Percentiles rank a stretch among this genome's conserved stretches.
Conservation (phyloP, 2,797 vertebrate species). For the Pteropus rufus region DNA sequence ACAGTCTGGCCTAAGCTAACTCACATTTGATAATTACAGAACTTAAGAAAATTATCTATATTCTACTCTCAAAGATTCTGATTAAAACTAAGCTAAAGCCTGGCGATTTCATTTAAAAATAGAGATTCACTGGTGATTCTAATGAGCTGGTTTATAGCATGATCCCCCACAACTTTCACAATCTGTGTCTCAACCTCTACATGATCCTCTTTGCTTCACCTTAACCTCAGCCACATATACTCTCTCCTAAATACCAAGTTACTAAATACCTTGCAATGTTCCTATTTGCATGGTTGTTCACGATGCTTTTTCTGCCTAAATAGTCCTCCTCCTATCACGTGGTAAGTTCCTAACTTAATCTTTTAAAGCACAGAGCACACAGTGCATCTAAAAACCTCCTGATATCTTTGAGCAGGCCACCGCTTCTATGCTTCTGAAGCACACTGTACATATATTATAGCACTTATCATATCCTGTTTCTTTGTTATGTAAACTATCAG, state of each 20-base stretch:
- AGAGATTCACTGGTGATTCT: not conserved
- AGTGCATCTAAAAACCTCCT: not conserved
- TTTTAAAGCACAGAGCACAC: constrained; percentile 29
- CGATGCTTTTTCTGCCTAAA: not conserved
- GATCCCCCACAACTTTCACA: not conserved
- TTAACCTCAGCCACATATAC: not conserved
- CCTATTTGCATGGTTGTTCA: not conserved
- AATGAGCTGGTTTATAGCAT: not conserved
- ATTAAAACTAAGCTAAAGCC: not conserved
- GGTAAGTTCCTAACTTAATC: not conserved
- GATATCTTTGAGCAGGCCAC: not conserved
- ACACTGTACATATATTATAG: not conserved
- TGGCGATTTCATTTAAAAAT: not conserved
- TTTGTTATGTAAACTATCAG: not conserved
- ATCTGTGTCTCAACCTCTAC: not conserved
- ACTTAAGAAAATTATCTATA: not conserved
- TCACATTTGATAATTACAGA: not conserved
- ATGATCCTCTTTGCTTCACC: not conserved
- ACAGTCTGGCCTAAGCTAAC: not conserved
- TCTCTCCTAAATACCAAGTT: not conserved
- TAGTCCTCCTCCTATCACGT: not conserved
- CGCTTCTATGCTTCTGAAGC: not conserved
- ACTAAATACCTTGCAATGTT: not conserved
- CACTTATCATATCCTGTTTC: not conserved
- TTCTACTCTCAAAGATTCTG: not conserved